Evolutionary conservation across 2,113 vertebrate species (phyloP).

Genomic region (Acinonyx jubatus): DNA sequence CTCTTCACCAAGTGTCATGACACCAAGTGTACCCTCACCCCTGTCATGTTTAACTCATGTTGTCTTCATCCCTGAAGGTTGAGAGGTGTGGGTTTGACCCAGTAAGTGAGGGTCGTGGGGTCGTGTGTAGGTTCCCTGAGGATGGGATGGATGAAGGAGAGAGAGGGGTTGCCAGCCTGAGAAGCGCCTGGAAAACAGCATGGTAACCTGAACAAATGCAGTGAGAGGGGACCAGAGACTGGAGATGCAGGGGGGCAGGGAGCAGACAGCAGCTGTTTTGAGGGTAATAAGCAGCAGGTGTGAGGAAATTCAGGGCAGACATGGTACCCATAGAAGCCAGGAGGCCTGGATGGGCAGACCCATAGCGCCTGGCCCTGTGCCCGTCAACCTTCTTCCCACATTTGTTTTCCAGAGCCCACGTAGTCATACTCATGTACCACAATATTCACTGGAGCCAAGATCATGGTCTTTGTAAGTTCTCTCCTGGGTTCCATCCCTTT

Average conservation of each 20-base stretch:
- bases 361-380: neutral
- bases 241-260: neutral
- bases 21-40: neutral
- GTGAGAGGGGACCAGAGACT: fast-evolving
- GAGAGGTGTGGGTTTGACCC: neutral
- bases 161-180: neutral
- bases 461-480: too few relatives aligned
- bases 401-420: neutral
- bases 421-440: neutral
- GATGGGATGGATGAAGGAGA: neutral
- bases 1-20: neutral
- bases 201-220: neutral
- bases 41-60: neutral
- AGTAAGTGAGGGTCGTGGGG: fast-evolving
- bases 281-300: neutral
- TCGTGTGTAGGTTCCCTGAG: too few relatives aligned
- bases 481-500: neutral
- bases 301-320: neutral
- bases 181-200: neutral
- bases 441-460: neutral
- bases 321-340: neutral
- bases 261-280: neutral
- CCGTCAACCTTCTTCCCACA: neutral
- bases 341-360: neutral
- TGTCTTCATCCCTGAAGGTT: neutral